These are phyloP conservation scores for Malthinus flaveolus DNA, from an alignment of 2,888 invertebrate species.

Conservation along the genomic window DNA sequence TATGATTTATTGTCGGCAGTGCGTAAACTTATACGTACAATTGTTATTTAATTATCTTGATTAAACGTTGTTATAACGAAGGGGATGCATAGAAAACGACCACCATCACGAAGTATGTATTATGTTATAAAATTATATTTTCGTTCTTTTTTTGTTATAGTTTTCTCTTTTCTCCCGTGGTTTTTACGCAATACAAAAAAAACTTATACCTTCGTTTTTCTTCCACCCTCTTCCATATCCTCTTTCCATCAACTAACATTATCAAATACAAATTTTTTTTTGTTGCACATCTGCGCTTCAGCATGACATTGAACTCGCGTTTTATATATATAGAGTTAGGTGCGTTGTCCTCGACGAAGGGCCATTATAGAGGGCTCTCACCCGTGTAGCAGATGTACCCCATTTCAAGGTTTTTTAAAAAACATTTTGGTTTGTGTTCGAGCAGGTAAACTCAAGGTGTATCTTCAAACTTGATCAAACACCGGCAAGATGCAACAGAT, in stretches of 20 bases:
- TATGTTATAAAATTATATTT: neutral
- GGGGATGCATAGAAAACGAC: too few species aligned
- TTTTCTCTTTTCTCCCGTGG: neutral
- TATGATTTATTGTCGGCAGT: too few species aligned
- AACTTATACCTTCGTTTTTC: slow-evolving; percentile 9
- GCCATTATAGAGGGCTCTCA: slow-evolving; percentile 30
- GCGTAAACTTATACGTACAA: too few species aligned
- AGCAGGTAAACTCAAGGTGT: slow-evolving; percentile 26
- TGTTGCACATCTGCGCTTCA: slow-evolving; percentile 27
- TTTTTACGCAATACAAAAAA: slow-evolving; percentile 7
- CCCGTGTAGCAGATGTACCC: slow-evolving; percentile 31
- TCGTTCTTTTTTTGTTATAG: neutral
- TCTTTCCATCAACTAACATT: slow-evolving; percentile 23
- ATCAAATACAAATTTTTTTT: slow-evolving; percentile 26
- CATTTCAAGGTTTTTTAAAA: slow-evolving; percentile 19
- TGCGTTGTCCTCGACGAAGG: slow-evolving; percentile 24
- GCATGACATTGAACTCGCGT: slow-evolving; percentile 28
- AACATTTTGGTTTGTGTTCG: neutral
- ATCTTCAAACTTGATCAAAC: slow-evolving; percentile 6
- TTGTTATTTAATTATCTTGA: too few species aligned
- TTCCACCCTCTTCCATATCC: slow-evolving; percentile 16
- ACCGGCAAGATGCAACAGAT: slow-evolving; percentile 9
- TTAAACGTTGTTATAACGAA: too few species aligned
- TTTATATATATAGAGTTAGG: slow-evolving; percentile 23
- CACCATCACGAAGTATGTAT: too few species aligned